A percentile compares a stretch with the other conserved stretches of the same genome.
phyloP scores from a whole-genome alignment of 2,888 invertebrate genomes.

The Latrodectus hesperus region DNA sequence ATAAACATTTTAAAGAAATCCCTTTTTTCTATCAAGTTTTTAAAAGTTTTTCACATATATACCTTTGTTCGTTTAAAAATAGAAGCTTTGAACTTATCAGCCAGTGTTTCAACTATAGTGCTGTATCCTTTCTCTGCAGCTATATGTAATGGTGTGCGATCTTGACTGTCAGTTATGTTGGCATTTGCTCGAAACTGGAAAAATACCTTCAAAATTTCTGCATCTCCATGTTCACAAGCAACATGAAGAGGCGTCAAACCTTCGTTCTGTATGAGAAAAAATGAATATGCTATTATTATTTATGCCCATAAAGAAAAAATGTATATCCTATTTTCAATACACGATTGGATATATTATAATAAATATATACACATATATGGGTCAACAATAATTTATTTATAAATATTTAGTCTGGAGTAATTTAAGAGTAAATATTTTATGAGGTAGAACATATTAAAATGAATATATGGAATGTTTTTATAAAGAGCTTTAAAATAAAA shows the following conservation, averaged over 20 bases:
- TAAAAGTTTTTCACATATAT: not conserved
- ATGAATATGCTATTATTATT: too few relatives aligned
- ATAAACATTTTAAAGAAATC: not conserved
- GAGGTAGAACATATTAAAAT: too few relatives aligned
- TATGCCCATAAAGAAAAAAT: too few relatives aligned
- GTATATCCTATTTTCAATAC: too few relatives aligned
- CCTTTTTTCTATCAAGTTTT: not conserved
- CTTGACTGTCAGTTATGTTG: constrained; percentile 91
- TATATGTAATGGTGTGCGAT: constrained; percentile 96
- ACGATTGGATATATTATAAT: too few relatives aligned
- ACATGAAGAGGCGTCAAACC: constrained; percentile 97
- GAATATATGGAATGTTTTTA: too few relatives aligned
- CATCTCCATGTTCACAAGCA: constrained; percentile 96
- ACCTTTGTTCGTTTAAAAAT: constrained; percentile 93
- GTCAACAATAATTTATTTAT: too few relatives aligned
- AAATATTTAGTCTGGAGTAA: too few relatives aligned
- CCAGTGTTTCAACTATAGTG: constrained; percentile 93
- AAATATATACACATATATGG: too few relatives aligned
- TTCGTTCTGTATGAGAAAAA: constrained; percentile 79
- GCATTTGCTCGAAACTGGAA: constrained; percentile 96
- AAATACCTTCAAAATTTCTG: constrained; percentile 93
- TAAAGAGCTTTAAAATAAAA: too few relatives aligned
- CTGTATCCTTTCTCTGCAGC: constrained; percentile 99
- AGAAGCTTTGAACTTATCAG: constrained; percentile 98
- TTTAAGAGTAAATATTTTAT: too few relatives aligned